Conservation (phyloP, 35 echinoderm and acorn worm species). For the Heliocidaris tuberculata region DNA sequence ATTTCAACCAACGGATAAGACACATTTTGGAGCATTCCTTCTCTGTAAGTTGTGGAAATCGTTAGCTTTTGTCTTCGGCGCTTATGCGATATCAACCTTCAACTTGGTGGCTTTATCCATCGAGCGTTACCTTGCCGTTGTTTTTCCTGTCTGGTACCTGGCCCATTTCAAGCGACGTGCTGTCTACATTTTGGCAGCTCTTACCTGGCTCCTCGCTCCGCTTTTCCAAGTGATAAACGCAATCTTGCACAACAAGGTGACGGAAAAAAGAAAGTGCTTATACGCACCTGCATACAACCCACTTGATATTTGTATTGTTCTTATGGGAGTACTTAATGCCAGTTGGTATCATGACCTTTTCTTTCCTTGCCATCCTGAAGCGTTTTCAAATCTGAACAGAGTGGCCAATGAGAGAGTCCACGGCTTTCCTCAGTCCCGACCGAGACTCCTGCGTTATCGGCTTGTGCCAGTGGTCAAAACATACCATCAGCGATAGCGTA, state of each 20-base stretch:
- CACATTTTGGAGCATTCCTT: not conserved
- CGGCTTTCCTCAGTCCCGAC: not conserved
- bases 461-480: not conserved
- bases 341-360: slow-evolving; percentile 61
- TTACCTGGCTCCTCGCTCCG: slow-evolving; percentile 59
- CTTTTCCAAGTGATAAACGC: slow-evolving; percentile 44
- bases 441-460: not conserved
- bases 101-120: slow-evolving; percentile 76
- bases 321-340: slow-evolving; percentile 76
- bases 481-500: not conserved
- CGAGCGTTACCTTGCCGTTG: slow-evolving; percentile 72
- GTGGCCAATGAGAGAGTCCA: not conserved
- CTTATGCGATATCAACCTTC: slow-evolving; percentile 69
- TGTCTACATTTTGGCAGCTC: slow-evolving; percentile 22
- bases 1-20: not conserved
- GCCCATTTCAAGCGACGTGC: slow-evolving; percentile 39
- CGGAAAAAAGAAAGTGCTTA: not conserved
- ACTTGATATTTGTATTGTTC: slow-evolving; percentile 52
- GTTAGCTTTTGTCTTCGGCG: slow-evolving; percentile 40
- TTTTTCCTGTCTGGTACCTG: slow-evolving; percentile 66
- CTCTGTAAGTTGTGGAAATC: slow-evolving; percentile 62
- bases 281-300: not conserved
- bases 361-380: slow-evolving; percentile 58
- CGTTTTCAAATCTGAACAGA: slow-evolving; percentile 53
- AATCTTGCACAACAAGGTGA: not conserved